Conservation (phyloP, 2,113 vertebrate genomes). For the Chaetodon auriga region DNA sequence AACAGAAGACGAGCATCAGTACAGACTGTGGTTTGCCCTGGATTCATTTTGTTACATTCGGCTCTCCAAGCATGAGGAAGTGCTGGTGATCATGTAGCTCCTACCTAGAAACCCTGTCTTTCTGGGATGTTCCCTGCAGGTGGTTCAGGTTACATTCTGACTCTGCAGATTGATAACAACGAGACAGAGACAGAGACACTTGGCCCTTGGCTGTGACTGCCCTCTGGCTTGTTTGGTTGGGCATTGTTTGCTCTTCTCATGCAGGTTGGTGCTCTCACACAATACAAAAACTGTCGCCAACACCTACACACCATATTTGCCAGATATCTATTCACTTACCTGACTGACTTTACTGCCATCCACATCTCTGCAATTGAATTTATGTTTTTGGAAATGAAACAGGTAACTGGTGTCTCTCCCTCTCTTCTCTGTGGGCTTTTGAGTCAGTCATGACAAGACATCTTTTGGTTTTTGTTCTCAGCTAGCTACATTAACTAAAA, state of each 20-base stretch:
- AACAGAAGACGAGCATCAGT: constrained; percentile 5
- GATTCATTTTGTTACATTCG: background rate
- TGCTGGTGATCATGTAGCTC: background rate
- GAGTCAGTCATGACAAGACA: too few species aligned
- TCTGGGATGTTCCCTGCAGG: background rate
- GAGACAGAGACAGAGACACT: background rate
- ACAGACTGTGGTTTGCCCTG: constrained; percentile 33
- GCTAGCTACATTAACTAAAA: too few species aligned
- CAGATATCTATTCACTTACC: background rate
- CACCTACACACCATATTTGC: background rate
- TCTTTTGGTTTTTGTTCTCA: too few species aligned
- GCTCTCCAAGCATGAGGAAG: constrained; percentile 25
- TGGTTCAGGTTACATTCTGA: constrained; percentile 9
- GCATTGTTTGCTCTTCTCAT: background rate
- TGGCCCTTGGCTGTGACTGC: background rate
- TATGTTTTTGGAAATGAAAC: too few species aligned
- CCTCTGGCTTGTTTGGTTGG: background rate
- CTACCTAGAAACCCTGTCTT: background rate
- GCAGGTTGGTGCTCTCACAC: background rate
- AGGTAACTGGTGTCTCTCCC: too few species aligned
- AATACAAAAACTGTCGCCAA: background rate
- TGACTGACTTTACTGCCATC: background rate
- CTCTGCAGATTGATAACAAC: background rate
- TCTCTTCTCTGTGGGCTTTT: too few species aligned
- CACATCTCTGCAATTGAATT: background rate